Base-by-base conservation (phyloP, 2,113 vertebrate species). In the Sprattus sprattus region DNA sequence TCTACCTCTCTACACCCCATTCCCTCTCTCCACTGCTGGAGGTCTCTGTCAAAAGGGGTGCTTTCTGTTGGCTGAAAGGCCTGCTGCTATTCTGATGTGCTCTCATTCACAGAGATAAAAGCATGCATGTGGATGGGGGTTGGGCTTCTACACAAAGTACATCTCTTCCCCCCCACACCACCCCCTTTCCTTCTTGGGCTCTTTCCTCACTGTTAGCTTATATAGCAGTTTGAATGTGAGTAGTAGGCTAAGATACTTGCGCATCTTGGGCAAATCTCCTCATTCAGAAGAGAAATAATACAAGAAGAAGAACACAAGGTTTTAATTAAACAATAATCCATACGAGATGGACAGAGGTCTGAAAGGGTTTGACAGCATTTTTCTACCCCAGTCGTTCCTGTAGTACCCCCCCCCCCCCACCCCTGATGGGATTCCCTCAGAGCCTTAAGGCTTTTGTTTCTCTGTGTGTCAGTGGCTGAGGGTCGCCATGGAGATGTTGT, bases 401-500 rank as follows among this genome's bases (percentile, higher is more conserved):
- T 22, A 39, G 15, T 44, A 25, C 81, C 25, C 45, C 16, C 45
- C 20, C 18, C 49, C n/a, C 0, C 81, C 52, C 84, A 86, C 84
- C 86, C 89, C 91, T 20, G 80, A 82, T 64, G 2, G 81, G 86
- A 86, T 88, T 84, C 88, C 89, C 85, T 88, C 67, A 88, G 89
- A 86, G 89, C 87, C 89, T 91, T 90, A 57, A 6, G 57, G 81
- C 89, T 89, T 94, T 94, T 93, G 89, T 93, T 91, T 91, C 89
- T 78, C 85, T 88, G 87, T 64, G 89, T 87, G 80, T 85, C 89
- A 88, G 88, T 84, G 64, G 83, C 90, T 91, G 82, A 39, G 84
- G 84, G 91, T 94, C 89, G 84, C 92, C 92, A 93, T 92, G 90
- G 93, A 87, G 89, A 95, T 91, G 32, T 64, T 18, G 84, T 89